A percentile compares a stretch with the other conserved stretches of the same genome.
Evolutionary conservation across 2,797 vertebrate genomes (phyloP).

Genomic region (Adelosebastes latens): DNA sequence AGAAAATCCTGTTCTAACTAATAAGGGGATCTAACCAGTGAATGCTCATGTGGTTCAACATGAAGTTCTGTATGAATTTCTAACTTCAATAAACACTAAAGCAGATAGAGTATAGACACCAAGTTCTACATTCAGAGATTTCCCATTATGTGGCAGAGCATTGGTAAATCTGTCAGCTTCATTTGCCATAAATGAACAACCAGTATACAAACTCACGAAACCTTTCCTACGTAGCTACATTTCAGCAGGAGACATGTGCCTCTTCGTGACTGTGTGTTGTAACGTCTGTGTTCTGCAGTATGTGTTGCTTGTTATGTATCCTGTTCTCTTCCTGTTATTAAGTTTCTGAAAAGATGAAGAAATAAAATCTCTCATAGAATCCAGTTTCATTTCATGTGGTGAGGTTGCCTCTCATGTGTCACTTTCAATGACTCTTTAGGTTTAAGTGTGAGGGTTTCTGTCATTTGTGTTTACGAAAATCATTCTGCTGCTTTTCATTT

Average conservation of each 20-base stretch:
- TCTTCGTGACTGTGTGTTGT: not conserved
- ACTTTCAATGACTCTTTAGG: not conserved
- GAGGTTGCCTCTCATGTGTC: not conserved
- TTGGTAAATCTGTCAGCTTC: not conserved
- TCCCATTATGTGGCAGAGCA: not conserved
- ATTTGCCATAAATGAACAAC: conserved; percentile 34
- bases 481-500: not conserved
- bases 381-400: not conserved
- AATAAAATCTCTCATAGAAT: not conserved
- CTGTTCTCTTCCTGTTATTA: not conserved
- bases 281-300: not conserved
- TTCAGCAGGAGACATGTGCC: not conserved
- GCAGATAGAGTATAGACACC: not conserved
- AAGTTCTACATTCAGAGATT: not conserved
- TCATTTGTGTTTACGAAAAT: not conserved
- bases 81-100: not conserved
- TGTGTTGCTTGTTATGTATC: not conserved
- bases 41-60: not conserved
- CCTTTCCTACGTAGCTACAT: conserved; percentile 2
- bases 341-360: not conserved
- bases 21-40: not conserved
- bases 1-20: not conserved
- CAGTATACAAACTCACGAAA: conserved; percentile 21
- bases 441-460: not conserved
- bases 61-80: not conserved